Evolutionary conservation across 2,113 vertebrate genomes (phyloP).

Genomic region (Arizona elegans): DNA sequence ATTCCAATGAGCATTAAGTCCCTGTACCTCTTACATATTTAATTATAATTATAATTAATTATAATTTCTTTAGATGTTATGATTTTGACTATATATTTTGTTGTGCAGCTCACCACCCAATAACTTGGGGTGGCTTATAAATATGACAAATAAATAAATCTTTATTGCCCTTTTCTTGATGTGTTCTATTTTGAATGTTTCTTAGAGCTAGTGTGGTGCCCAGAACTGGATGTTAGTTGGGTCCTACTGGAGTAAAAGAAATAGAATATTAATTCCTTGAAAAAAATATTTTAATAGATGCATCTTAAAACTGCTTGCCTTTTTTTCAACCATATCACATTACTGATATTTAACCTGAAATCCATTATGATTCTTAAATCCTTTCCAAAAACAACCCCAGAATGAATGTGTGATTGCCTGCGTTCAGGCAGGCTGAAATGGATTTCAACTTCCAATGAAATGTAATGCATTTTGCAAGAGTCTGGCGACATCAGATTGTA

Average conservation of each 20-base stretch:
- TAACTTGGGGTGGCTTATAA: neutral
- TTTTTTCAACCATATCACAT: neutral
- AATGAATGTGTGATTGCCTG: neutral
- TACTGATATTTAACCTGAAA: neutral
- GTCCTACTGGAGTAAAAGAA: neutral
- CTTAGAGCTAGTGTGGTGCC: neutral
- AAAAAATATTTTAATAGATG: neutral
- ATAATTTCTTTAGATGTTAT: neutral
- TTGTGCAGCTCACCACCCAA: neutral
- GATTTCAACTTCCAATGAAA: neutral
- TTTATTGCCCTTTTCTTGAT: neutral
- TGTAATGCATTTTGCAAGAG: neutral
- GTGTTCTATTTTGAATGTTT: neutral
- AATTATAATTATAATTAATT: neutral
- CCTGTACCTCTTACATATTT: neutral
- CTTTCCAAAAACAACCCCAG: neutral
- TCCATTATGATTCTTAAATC: neutral
- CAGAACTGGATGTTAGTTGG: neutral
- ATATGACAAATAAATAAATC: neutral
- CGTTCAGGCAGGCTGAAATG: neutral
- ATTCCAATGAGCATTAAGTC: neutral
- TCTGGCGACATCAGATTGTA: neutral
- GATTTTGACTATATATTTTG: neutral
- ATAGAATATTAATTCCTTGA: neutral
- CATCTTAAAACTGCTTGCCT: neutral